A percentile compares a stretch with the other conserved stretches of the same genome.
phyloP scores from a whole-genome alignment of 2,113 vertebrate species.

The Pseudopipra pipra region DNA sequence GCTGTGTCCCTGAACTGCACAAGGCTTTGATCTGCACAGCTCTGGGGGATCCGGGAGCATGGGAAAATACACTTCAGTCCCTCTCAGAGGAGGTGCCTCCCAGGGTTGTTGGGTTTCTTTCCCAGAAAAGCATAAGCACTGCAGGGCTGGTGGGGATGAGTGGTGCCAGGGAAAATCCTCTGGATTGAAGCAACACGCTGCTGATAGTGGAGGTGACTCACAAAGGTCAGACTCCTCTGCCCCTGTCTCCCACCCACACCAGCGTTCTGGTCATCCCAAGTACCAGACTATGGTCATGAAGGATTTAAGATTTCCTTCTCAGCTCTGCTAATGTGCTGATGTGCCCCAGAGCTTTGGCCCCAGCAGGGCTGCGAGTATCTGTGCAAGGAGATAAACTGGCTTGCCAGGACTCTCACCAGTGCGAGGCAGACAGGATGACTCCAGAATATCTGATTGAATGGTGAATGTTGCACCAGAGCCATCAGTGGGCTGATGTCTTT shows the following conservation, averaged over 20 bases:
- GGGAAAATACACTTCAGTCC: background rate
- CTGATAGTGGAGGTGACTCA: background rate
- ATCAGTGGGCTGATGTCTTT: background rate
- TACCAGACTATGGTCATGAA: background rate
- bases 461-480: background rate
- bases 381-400: background rate
- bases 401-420: background rate
- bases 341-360: background rate
- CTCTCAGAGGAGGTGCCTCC: background rate
- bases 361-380: background rate
- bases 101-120: background rate
- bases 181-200: rapidly evolving
- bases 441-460: background rate
- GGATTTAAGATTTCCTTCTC: background rate
- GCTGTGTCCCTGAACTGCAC: background rate
- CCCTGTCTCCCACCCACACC: background rate
- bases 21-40: background rate
- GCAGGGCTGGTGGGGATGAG: background rate
- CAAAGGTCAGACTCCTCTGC: background rate
- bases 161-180: background rate
- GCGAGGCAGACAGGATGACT: background rate
- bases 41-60: background rate
- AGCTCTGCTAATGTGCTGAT: background rate
- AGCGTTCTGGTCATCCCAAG: background rate
- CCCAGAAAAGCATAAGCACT: background rate